Evolutionary conservation across 2,797 vertebrate species (phyloP).

Genomic region (Thalassophryne amazonica): DNA sequence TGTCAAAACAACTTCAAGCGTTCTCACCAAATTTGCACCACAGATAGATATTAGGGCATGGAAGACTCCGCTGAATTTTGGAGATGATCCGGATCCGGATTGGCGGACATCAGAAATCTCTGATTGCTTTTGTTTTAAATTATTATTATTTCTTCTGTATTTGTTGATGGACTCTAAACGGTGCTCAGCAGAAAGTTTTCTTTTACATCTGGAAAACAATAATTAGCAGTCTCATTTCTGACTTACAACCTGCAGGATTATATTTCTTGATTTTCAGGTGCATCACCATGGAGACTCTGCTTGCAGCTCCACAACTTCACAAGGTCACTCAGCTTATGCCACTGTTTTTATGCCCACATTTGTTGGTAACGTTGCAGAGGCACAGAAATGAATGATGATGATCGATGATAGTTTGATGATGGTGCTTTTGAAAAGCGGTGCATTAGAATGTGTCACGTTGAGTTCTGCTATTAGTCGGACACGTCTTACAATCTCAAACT

Average conservation of each 20-base stretch:
- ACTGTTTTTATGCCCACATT: not conserved
- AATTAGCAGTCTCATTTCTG: constrained; percentile 19
- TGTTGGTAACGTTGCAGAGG: constrained; percentile 13
- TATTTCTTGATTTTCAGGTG: constrained; percentile 40
- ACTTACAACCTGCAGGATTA: constrained; percentile 9
- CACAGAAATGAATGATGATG: not conserved
- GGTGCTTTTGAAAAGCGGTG: not conserved
- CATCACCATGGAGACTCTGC: constrained; percentile 57
- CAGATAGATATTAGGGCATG: no score
- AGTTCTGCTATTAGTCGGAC: not conserved
- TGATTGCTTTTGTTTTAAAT: no score
- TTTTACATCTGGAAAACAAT: constrained; percentile 5
- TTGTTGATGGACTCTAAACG: no score
- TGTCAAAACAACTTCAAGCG: no score
- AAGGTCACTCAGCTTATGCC: constrained; percentile 42
- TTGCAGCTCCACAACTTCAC: constrained; percentile 6
- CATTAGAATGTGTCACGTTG: not conserved
- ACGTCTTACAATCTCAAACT: no score
- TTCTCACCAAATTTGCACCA: no score
- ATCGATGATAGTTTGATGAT: constrained; percentile 5
- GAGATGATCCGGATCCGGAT: no score
- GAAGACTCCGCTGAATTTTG: no score
- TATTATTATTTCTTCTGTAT: no score
- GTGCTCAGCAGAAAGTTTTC: constrained; percentile 3
- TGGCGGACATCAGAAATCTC: no score